Evolutionary conservation across 2,113 vertebrate species (phyloP).

Genomic region (Ranitomeya variabilis): DNA sequence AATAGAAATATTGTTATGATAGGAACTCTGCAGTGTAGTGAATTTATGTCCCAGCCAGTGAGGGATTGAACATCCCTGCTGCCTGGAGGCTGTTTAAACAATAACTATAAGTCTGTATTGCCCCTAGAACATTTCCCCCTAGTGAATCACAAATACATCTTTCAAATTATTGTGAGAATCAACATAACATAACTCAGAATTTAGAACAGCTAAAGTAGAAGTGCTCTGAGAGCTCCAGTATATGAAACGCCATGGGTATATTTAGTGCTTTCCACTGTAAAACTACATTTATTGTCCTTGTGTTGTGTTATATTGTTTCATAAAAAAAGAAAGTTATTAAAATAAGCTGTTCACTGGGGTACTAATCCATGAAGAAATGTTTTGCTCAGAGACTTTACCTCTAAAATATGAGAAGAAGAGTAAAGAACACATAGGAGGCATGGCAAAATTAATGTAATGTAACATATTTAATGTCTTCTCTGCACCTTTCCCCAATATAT

Average conservation of each 20-base stretch:
- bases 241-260: conserved; percentile 35
- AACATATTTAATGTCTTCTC: neutral
- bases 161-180: conserved; percentile 48
- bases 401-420: neutral
- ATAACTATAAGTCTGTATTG: conserved; percentile 54
- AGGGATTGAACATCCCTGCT: conserved; percentile 49
- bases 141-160: conserved; percentile 50
- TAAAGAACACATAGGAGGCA: conserved; percentile 15
- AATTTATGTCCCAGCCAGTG: conserved; percentile 49
- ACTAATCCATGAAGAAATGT: conserved; percentile 26
- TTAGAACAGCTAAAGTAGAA: conserved; percentile 37
- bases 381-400: neutral
- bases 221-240: neutral
- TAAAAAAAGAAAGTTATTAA: conserved; percentile 32
- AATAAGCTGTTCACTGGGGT: conserved; percentile 19
- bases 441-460: too few relatives aligned
- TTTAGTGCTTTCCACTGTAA: conserved; percentile 20
- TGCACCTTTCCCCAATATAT: too few relatives aligned
- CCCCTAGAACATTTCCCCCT: conserved; percentile 48
- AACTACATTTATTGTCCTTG: conserved; percentile 41
- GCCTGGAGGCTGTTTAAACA: conserved; percentile 53
- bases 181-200: conserved; percentile 54
- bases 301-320: conserved; percentile 19
- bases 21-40: conserved; percentile 27
- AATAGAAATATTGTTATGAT: conserved; percentile 40